Percentiles rank a stretch among this genome's conserved stretches.
phyloP scores from a whole-genome alignment of 2,797 vertebrate genomes.

The Urocyon cinereoargenteus region DNA sequence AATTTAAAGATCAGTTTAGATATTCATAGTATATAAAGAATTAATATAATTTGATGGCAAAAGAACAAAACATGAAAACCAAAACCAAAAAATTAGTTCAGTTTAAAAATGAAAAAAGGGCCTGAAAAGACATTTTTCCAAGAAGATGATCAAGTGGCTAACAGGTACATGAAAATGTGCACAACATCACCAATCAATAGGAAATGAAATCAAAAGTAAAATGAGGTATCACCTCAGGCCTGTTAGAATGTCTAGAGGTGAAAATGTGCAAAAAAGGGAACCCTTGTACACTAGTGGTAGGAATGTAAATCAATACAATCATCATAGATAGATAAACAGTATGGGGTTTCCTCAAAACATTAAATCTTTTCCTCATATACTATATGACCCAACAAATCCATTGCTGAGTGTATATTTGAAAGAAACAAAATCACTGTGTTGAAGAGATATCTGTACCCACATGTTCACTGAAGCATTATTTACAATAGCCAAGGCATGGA shows the following conservation, averaged over 20 bases:
- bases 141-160: background rate
- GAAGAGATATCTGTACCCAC: background rate
- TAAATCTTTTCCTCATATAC: background rate
- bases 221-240: background rate
- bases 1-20: background rate
- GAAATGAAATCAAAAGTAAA: background rate
- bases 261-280: background rate
- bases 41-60: background rate
- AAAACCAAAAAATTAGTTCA: background rate
- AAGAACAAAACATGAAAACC: background rate
- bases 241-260: background rate
- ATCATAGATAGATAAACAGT: background rate
- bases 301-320: no score
- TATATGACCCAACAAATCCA: background rate
- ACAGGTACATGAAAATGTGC: background rate
- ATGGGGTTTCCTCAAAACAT: background rate
- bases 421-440: background rate
- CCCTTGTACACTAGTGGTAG: background rate
- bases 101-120: background rate
- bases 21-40: background rate
- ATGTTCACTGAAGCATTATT: background rate
- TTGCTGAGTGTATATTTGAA: background rate
- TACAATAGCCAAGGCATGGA: background rate
- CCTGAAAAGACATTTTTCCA: background rate
- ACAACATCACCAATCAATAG: background rate